These are phyloP conservation scores for Pseudochirops corinnae DNA, from an alignment of 2,797 vertebrate species.

Conservation along the genomic window DNA sequence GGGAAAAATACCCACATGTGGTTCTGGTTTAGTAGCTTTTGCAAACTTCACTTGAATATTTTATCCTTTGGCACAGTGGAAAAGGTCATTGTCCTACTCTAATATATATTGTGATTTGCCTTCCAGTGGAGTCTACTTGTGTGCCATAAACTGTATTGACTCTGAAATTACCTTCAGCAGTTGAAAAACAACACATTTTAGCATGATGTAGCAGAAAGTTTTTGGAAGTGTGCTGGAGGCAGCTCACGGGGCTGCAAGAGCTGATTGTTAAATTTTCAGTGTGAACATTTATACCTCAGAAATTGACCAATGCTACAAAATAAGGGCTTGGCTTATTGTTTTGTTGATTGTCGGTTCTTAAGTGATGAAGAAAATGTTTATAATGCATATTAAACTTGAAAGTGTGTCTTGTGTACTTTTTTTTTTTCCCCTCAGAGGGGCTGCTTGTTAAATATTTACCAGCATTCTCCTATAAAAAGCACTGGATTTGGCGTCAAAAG, in stretches of 20 bases:
- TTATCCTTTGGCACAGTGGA: background rate
- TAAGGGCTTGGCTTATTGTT: background rate
- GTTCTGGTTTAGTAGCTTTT: slow-evolving; percentile 33
- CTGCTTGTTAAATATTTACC: background rate
- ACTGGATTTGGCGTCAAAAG: background rate
- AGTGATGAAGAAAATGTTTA: background rate
- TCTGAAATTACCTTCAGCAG: slow-evolving; percentile 13
- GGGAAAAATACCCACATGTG: background rate
- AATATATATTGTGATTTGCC: background rate
- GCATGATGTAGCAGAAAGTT: background rate
- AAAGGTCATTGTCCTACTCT: slow-evolving; percentile 12
- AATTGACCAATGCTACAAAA: background rate
- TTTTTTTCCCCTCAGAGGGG: background rate
- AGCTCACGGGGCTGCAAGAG: background rate
- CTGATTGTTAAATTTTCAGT: background rate
- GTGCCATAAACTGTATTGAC: background rate
- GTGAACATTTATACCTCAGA: background rate
- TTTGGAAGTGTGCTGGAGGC: background rate
- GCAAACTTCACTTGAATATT: slow-evolving; percentile 45
- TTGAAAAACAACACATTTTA: background rate
- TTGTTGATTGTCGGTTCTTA: background rate
- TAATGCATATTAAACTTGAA: background rate
- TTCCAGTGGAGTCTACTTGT: background rate
- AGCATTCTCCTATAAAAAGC: background rate
- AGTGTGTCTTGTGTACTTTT: background rate